These are phyloP conservation scores for Lates calcarifer DNA, from an alignment of 2,113 vertebrate genomes.

Conservation along the genomic window DNA sequence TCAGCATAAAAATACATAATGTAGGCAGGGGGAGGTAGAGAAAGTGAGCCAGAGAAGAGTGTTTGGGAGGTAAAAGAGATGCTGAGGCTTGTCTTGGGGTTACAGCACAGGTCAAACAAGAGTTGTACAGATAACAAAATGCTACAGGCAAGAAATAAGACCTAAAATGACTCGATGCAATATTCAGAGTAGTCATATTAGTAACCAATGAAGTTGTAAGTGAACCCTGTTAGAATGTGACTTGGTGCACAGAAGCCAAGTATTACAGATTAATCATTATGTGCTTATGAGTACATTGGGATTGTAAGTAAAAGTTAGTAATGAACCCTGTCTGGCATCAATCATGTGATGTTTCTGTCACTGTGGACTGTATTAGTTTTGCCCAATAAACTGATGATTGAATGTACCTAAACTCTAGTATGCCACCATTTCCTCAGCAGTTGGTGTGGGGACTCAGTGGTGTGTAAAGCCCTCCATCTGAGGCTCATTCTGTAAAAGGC, in stretches of 20 bases:
- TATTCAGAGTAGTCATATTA: neutral
- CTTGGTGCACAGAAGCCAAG: neutral
- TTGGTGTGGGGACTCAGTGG: neutral
- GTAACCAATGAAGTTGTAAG: neutral
- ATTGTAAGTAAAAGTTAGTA: neutral
- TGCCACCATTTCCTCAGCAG: neutral
- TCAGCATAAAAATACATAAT: conserved; percentile 56
- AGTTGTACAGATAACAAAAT: neutral
- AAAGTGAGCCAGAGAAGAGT: neutral
- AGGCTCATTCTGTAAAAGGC: neutral
- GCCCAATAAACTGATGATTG: neutral
- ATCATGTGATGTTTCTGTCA: neutral
- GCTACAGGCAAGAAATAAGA: neutral
- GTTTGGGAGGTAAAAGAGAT: neutral
- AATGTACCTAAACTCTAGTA: neutral
- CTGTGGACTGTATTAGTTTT: too few relatives aligned
- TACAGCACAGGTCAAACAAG: neutral
- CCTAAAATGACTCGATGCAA: neutral
- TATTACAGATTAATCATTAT: neutral
- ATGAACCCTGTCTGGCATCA: neutral
- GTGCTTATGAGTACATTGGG: too few relatives aligned
- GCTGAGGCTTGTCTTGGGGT: neutral
- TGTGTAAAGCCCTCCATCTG: neutral
- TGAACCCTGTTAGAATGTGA: neutral
- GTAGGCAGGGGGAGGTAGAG: neutral